phyloP scores from a whole-genome alignment of 1,140 invertebrate genomes.

The Drosophila albomicans region DNA sequence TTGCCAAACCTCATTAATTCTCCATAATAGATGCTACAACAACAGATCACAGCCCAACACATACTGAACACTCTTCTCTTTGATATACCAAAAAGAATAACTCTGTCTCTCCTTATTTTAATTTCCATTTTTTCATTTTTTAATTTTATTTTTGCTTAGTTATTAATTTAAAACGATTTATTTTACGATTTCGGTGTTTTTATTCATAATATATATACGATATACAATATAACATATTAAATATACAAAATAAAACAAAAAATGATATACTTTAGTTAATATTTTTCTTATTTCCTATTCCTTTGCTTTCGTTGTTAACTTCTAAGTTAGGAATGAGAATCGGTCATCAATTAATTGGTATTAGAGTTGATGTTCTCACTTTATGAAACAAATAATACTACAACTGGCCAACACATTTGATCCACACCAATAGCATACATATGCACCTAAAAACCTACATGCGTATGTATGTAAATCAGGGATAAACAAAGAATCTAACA shows the following conservation, averaged over 20 bases:
- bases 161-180: constrained; percentile 57
- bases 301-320: constrained; percentile 19
- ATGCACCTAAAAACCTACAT: constrained; percentile 22
- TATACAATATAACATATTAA: constrained; percentile 62
- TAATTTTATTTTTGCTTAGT: constrained; percentile 39
- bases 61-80: constrained; percentile 30
- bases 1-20: constrained; percentile 20
- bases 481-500: constrained; percentile 40
- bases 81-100: constrained; percentile 30
- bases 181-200: constrained; percentile 63
- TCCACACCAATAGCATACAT: constrained; percentile 35
- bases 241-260: constrained; percentile 47
- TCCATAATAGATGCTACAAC: constrained; percentile 3
- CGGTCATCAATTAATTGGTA: constrained; percentile 15
- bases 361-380: constrained; percentile 23
- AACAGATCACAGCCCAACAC: constrained; percentile 4
- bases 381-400: constrained; percentile 22
- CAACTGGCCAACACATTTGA: constrained; percentile 30
- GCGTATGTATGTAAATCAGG: constrained; percentile 60
- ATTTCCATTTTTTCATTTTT: constrained; percentile 37
- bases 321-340: constrained; percentile 30
- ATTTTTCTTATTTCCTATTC: constrained; percentile 9
- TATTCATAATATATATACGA: constrained; percentile 61
- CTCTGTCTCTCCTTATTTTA: constrained; percentile 41
- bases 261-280: constrained; percentile 63